Conservation (phyloP, 2,888 invertebrate genomes). For the Epicampocera succincta region DNA sequence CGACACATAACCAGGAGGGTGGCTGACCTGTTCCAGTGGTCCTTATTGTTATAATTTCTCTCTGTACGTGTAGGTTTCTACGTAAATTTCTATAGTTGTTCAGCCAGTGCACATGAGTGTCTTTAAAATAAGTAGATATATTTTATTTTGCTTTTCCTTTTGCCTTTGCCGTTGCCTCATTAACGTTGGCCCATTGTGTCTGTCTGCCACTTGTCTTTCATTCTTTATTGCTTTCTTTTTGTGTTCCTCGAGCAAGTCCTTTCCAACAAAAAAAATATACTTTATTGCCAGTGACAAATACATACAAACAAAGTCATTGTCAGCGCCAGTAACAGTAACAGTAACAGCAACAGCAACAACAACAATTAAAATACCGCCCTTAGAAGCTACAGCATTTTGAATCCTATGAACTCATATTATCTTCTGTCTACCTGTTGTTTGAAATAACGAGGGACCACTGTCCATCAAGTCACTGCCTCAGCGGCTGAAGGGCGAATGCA, state of each 20-base stretch:
- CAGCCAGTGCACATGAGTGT: background rate
- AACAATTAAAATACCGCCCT: no score
- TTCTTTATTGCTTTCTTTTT: no score
- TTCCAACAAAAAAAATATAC: conserved; percentile 16
- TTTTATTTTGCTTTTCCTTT: background rate
- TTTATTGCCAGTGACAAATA: conserved; percentile 58
- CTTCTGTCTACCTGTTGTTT: conserved; percentile 22
- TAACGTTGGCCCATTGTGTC: conserved; percentile 70
- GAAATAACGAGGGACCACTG: background rate
- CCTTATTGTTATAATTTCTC: conserved; percentile 13
- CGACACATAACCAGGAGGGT: conserved; percentile 1
- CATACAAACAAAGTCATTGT: conserved; percentile 15
- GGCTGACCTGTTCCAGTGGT: conserved; percentile 29
- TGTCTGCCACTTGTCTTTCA: conserved; percentile 40
- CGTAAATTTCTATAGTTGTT: background rate
- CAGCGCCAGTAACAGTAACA: conserved; percentile 7
- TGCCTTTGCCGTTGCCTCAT: conserved; percentile 63
- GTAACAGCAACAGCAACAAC: no score
- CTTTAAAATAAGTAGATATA: conserved; percentile 8
- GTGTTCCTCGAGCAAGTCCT: conserved; percentile 53
- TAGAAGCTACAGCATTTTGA: no score
- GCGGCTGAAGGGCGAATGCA: background rate
- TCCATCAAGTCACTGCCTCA: background rate
- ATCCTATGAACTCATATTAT: conserved; percentile 36
- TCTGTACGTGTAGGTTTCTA: background rate